Evolutionary conservation across 2,113 vertebrate genomes (phyloP).

Genomic region (sheep (Ovis aries)): ARS-UI_Ramb_v3.0 NC_056055.1:64362501-64363000

Average conservation of each 20-base stretch:
- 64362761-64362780: neutral
- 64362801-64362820: neutral
- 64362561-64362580: neutral
- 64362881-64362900: neutral
- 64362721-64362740: neutral
- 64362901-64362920: neutral
- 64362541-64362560: neutral
- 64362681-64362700: neutral
- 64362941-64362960: neutral
- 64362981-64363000: neutral
- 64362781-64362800: neutral
- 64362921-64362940: neutral
- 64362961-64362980: neutral
- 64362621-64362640: neutral
- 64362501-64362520: neutral
- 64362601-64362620: neutral
- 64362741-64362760: neutral
- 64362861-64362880: neutral
- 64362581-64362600: neutral
- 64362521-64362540: neutral
- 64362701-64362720: neutral
- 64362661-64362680: neutral
- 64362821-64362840: neutral
- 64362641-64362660: neutral
- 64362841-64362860: neutral